Evolutionary conservation across 2,113 vertebrate genomes (phyloP).

Genomic region (Meleagris gallopavo): DNA sequence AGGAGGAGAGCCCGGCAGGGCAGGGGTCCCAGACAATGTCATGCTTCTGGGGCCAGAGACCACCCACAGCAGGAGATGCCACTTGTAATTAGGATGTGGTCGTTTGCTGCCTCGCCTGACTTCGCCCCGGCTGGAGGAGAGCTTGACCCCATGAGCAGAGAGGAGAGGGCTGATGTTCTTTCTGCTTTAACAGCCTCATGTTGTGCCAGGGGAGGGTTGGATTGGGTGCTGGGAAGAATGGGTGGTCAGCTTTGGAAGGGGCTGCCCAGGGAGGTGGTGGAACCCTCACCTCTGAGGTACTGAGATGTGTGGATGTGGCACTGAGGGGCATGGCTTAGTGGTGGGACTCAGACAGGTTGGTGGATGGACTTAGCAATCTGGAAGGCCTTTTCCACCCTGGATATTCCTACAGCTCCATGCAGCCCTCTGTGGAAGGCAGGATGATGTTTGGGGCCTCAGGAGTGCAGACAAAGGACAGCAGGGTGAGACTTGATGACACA

Average conservation of each 20-base stretch:
- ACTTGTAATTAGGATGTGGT: slow-evolving; percentile 41
- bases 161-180: not conserved
- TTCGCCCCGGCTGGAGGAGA: not conserved
- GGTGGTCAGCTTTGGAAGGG: not conserved
- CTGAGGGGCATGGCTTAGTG: not conserved
- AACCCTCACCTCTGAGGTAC: not conserved
- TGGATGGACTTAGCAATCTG: not conserved
- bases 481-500: not conserved
- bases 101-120: not conserved
- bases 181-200: not conserved
- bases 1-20: not conserved
- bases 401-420: not conserved
- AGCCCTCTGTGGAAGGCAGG: not conserved
- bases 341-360: not conserved
- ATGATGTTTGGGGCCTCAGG: fast-evolving
- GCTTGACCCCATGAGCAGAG: not conserved
- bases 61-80: slow-evolving; percentile 53
- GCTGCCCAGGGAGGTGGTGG: not conserved
- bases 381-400: not conserved
- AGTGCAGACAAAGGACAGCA: fast-evolving
- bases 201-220: not conserved
- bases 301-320: not conserved
- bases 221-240: not conserved
- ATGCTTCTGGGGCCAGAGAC: not conserved
- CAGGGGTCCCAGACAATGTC: slow-evolving; percentile 48